Conservation (phyloP, 2,113 vertebrate species). For the Pluvialis apricaria region DNA sequence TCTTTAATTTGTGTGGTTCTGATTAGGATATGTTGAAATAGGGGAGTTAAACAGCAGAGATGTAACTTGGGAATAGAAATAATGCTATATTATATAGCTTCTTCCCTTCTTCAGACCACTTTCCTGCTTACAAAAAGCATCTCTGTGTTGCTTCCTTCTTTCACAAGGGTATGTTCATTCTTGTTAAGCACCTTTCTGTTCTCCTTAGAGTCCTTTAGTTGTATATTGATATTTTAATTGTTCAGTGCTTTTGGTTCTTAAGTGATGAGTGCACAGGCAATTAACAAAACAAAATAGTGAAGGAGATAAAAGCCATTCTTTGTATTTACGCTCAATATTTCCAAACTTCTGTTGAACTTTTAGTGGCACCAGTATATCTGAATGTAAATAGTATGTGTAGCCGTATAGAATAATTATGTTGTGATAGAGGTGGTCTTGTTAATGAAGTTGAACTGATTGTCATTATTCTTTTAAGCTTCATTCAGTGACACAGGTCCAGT, state of each 20-base stretch:
- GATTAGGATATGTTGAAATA: neutral
- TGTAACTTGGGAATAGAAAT: neutral
- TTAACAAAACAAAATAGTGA: neutral
- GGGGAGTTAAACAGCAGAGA: neutral
- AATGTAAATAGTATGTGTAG: neutral
- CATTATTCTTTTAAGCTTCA: neutral
- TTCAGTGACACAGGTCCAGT: neutral
- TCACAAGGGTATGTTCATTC: neutral
- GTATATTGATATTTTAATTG: neutral
- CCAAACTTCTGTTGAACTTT: neutral
- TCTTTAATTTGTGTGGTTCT: neutral
- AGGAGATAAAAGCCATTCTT: neutral
- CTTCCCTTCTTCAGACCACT: neutral
- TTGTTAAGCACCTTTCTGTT: neutral
- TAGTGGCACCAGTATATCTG: neutral
- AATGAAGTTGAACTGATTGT: neutral
- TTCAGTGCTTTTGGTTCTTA: neutral
- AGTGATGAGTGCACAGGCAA: neutral
- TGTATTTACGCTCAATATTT: neutral
- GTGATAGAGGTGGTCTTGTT: neutral
- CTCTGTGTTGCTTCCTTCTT: neutral
- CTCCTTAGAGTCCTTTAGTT: neutral
- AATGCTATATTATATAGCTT: neutral
- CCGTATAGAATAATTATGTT: neutral
- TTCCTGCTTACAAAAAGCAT: neutral